Conservation (phyloP, 2,888 invertebrate genomes). For the Ochropleura leucogaster region DNA sequence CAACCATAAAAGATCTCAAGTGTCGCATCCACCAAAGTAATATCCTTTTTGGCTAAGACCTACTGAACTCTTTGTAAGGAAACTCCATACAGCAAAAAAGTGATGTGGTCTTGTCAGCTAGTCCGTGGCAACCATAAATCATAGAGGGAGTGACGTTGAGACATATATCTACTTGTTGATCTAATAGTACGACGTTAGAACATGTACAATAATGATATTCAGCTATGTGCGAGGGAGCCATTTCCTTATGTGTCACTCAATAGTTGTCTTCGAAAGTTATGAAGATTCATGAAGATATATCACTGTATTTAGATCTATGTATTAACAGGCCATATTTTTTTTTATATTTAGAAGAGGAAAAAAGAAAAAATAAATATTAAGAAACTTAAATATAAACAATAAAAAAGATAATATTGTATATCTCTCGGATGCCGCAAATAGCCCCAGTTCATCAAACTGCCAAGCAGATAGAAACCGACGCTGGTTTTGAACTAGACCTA, state of each 20-base stretch:
- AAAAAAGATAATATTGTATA: too few species aligned
- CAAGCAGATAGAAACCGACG: too few species aligned
- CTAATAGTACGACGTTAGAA: constrained; percentile 54
- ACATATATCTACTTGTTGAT: constrained; percentile 76
- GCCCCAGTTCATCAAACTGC: too few species aligned
- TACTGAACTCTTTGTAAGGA: constrained; percentile 69
- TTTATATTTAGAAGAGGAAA: not conserved
- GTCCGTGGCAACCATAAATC: constrained; percentile 77
- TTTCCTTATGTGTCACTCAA: constrained; percentile 54
- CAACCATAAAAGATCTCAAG: constrained; percentile 67
- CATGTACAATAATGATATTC: constrained; percentile 56
- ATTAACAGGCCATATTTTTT: constrained; percentile 7
- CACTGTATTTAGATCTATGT: not conserved
- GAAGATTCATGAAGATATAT: constrained; percentile 2
- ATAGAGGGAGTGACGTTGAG: constrained; percentile 69
- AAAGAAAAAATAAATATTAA: too few species aligned
- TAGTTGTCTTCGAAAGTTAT: constrained; percentile 27
- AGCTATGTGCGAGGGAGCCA: constrained; percentile 38
- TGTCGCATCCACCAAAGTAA: constrained; percentile 81
- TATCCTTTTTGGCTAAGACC: constrained; percentile 80
- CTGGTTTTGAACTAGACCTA: too few species aligned
- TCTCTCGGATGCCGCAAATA: too few species aligned
- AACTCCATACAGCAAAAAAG: constrained; percentile 74
- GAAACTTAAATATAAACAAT: too few species aligned
- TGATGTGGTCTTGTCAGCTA: constrained; percentile 68